Evolutionary conservation across 2,888 invertebrate genomes (phyloP), one percentile per base, ranked within the genome.

Genomic region (Andrena camellia): DNA sequence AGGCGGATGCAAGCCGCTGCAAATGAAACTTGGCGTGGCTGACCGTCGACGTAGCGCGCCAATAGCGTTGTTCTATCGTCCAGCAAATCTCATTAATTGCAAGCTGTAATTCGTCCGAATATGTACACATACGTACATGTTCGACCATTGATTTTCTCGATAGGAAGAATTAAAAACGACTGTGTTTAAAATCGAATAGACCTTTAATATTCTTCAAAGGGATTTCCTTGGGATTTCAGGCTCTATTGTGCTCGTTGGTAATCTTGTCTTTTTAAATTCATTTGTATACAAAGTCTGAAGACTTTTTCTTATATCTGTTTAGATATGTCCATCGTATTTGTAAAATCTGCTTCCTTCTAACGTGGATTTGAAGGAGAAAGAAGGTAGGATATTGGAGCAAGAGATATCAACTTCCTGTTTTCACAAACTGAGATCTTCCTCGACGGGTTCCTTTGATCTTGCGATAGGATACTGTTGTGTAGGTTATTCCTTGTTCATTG

Each of bases 1-100:
- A 78, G 72, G 52, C 50, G 42, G 33, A 60, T 50, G 33, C 50
- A 60, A 52, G 10, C 50, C 26, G 66, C 48, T 60, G 66, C 52
- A 59, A 78, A 73, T 78, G 60, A 72, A 69, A 72, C 72, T 62
- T 42, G 13, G 26, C 54, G 50, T n/a, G 13, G 29, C 35, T 17
- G 35, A n/a, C 54, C 63, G 52, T 57, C 20, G 76, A 76, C 54
- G 33, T 42, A 20, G 54, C 54, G 29, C 57, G 63, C 35, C 10
- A 54, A 23, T 52, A 63, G 57, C 31, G n/a, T 23, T 7, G 31
- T 13, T 17, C 54, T 13, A 50, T 29, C 52, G n/a, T 60, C 70
- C 8, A 35, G 6, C 54, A 57, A 54, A 64, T 71, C 57, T 57
- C 71, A 48, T 77, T 42, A 42, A 17, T 71, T 64, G 42, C 71